Conservation (phyloP, 2,113 vertebrate species). For the Ia io region DNA sequence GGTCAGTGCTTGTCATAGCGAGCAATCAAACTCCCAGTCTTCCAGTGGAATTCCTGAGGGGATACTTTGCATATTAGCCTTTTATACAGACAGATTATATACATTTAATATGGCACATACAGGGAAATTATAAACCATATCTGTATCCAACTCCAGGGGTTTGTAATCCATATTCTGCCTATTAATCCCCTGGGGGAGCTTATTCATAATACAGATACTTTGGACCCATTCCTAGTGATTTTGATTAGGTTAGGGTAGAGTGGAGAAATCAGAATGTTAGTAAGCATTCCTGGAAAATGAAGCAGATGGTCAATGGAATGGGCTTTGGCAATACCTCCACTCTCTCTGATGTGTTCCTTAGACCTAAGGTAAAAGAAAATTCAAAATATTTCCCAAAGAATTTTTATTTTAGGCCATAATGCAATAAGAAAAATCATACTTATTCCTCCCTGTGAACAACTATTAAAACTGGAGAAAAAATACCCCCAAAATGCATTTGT, state of each 20-base stretch:
- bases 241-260: background rate
- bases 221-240: background rate
- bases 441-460: background rate
- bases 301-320: background rate
- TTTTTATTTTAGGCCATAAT: background rate
- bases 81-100: background rate
- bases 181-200: background rate
- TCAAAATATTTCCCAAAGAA: background rate
- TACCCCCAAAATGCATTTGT: background rate
- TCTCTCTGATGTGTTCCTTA: background rate
- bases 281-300: background rate
- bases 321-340: background rate
- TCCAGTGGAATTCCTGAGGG: too few species aligned
- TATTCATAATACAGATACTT: background rate
- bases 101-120: background rate
- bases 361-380: background rate
- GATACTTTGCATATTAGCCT: too few species aligned
- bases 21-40: too few species aligned
- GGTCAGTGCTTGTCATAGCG: too few species aligned
- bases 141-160: background rate
- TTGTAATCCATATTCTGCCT: background rate
- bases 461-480: background rate
- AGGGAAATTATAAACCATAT: background rate
- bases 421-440: background rate
- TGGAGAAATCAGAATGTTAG: background rate